phyloP scores from a whole-genome alignment of 2,113 vertebrate genomes.

The Pachyramphus minor region DNA sequence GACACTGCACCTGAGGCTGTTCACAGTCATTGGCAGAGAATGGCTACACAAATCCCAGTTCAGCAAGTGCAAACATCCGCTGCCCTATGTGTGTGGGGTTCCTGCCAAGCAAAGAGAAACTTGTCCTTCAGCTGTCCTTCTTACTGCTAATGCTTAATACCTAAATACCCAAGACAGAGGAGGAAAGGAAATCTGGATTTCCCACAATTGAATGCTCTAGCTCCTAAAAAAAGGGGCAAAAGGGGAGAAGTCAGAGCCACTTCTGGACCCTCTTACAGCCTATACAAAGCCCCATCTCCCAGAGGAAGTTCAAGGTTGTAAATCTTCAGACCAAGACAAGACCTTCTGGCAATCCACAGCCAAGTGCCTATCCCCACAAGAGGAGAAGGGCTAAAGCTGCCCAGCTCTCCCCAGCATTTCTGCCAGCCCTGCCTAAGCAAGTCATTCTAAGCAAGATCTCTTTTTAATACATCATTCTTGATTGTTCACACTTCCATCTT shows the following conservation, averaged over 20 bases:
- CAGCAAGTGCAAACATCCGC: background rate
- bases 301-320: background rate
- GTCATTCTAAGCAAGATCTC: background rate
- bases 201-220: background rate
- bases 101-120: background rate
- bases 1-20: background rate
- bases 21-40: background rate
- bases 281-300: background rate
- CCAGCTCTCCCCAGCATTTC: background rate
- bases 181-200: background rate
- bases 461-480: background rate
- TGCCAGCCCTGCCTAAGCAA: background rate
- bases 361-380: background rate
- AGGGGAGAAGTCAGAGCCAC: background rate
- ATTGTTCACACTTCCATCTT: background rate
- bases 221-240: background rate
- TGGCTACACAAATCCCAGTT: background rate
- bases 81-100: accelerated
- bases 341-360: background rate
- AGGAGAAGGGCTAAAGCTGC: background rate
- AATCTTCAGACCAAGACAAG: background rate
- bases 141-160: background rate
- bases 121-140: background rate
- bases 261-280: background rate
- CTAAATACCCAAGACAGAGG: background rate